Base-by-base conservation (phyloP, 2,113 vertebrate species). In the Dipodomys stephensi region DNA sequence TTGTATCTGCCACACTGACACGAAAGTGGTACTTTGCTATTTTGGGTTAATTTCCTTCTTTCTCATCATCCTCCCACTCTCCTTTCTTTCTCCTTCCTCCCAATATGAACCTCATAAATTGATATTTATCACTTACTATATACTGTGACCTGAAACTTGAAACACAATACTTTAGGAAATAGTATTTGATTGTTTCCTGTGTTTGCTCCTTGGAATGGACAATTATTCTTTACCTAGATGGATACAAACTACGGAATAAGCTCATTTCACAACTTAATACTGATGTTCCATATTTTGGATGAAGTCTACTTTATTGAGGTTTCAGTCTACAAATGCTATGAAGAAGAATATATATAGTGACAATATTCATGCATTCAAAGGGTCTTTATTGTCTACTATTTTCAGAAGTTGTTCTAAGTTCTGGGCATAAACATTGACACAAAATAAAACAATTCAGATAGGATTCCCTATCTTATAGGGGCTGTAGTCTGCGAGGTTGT, bases 281-380 rank as follows among this genome's bases (percentile, higher is more conserved):
- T 67, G 74, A 68, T 18, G 4, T 87, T 83, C 72, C 81, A 23
- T 65, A 35, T 85, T 79, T 90, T 27, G 2, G 18, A 62, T 19
- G 87, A 93, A 32, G 19, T 64, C 23, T 64, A 72, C 69, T 89
- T 57, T 0, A 44, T 72, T 44, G 49, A 65, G 19, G 62, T 84
- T 87, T 4, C 87, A 83, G 95, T 81, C 57, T 90, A 25, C 19
- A 79, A 8, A 85, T 68, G 84, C 90, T 28, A 8, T 71, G 62
- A 35, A 20, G 19, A 84, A 76, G 60, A 91, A 35, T 84, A n/a
- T 28, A 6, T 73, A 65, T 44, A 8, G 8, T 80, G 65, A 32
- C 44, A 76, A 46, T 71, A 60, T 68, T 71, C 23, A 86, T 53
- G 46, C 74, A 83, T 78, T 86, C 27, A 65, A 18, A 6, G 68